Evolutionary conservation across 2,113 vertebrate genomes (phyloP).

Genomic region (Martes martes): DNA sequence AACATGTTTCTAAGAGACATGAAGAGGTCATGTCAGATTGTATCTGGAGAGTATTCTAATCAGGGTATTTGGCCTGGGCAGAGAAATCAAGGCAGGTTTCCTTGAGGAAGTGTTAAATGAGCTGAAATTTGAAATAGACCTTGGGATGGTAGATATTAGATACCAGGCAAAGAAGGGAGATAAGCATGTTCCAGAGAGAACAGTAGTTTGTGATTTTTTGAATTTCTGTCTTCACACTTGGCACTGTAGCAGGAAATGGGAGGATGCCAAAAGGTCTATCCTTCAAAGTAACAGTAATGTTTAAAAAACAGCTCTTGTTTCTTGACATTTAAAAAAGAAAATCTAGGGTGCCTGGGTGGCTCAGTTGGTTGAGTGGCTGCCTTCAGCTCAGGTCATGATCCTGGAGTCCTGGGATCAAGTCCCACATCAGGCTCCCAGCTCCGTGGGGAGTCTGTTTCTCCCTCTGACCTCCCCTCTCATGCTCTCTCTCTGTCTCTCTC

Average conservation of each 20-base stretch:
- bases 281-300: background rate
- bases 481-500: too few relatives aligned
- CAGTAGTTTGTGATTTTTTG: background rate
- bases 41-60: background rate
- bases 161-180: background rate
- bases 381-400: too few relatives aligned
- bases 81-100: background rate
- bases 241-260: background rate
- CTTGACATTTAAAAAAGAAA: background rate
- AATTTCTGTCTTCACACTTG: background rate
- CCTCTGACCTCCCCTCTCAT: too few relatives aligned
- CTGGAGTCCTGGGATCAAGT: too few relatives aligned
- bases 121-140: background rate
- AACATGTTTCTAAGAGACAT: background rate
- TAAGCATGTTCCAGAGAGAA: background rate
- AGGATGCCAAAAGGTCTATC: background rate
- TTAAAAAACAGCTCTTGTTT: background rate
- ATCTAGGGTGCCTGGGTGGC: background rate
- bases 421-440: too few relatives aligned
- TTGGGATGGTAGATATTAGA: background rate
- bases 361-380: too few relatives aligned
- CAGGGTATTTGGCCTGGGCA: background rate
- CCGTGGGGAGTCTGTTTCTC: too few relatives aligned
- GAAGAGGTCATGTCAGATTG: background rate
- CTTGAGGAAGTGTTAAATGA: background rate